Conservation (phyloP, 2,888 invertebrate genomes). For the Polyommatus icarus region DNA sequence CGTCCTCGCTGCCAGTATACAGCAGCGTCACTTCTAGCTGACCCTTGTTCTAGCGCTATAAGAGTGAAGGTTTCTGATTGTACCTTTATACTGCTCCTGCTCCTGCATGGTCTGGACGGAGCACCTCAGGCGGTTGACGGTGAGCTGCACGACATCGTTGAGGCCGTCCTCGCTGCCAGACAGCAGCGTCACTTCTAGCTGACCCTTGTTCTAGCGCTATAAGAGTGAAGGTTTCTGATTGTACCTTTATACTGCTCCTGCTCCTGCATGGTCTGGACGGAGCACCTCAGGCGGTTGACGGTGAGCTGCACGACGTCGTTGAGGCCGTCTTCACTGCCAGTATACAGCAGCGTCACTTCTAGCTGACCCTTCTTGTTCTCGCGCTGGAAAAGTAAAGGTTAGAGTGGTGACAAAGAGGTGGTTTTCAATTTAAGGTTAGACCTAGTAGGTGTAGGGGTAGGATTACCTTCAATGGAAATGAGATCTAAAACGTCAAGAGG, state of each 20-base stretch:
- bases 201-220: slow-evolving; percentile 85
- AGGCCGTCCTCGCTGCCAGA: slow-evolving; percentile 84
- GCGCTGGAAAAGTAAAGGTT: slow-evolving; percentile 66
- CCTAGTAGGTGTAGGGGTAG: no score
- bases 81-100: slow-evolving; percentile 84
- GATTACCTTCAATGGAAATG: no score
- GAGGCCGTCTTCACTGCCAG: slow-evolving; percentile 83
- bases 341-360: slow-evolving; percentile 83
- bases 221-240: slow-evolving; percentile 35
- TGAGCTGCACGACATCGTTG: slow-evolving; percentile 82
- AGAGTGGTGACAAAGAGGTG: neutral
- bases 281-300: slow-evolving; percentile 83
- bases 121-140: slow-evolving; percentile 83
- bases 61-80: no score
- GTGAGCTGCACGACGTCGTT: slow-evolving; percentile 83
- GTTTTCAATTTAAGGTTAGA: no score
- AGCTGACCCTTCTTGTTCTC: slow-evolving; percentile 85
- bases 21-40: slow-evolving; percentile 83
- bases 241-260: slow-evolving; percentile 84
- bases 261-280: slow-evolving; percentile 86
- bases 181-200: slow-evolving; percentile 82
- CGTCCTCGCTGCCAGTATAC: slow-evolving; percentile 84
- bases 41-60: slow-evolving; percentile 64
- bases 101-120: slow-evolving; percentile 87
- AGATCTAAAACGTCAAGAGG: no score